Evolutionary conservation across 2,113 vertebrate genomes (phyloP).

Genomic region (Pyxicephalus adspersus): DNA sequence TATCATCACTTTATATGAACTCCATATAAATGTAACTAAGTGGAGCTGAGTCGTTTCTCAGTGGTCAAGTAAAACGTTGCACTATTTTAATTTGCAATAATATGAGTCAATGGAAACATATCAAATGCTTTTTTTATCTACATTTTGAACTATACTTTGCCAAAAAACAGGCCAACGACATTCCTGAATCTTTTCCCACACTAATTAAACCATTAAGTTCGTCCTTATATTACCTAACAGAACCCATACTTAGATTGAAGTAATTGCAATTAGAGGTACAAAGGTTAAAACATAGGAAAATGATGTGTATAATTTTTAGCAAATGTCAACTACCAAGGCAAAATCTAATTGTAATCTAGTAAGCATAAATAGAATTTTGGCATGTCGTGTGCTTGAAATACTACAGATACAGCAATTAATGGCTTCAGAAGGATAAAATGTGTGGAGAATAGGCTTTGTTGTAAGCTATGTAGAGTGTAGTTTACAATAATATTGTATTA

Average conservation of each 20-base stretch:
- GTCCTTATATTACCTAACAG: constrained; percentile 45
- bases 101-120: constrained; percentile 9
- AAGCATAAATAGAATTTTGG: constrained; percentile 46
- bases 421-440: constrained; percentile 9
- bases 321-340: constrained; percentile 35
- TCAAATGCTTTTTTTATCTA: background rate
- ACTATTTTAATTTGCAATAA: background rate
- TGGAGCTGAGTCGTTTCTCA: background rate
- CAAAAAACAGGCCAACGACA: constrained; percentile 18
- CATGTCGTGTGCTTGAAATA: constrained; percentile 36
- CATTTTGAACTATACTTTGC: constrained; percentile 14
- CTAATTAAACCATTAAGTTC: constrained; percentile 41
- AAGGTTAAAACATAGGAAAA: constrained; percentile 40
- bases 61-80: background rate
- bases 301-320: constrained; percentile 44
- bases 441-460: constrained; percentile 2
- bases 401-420: constrained; percentile 42
- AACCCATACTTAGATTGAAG: constrained; percentile 32
- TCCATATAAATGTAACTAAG: too few species aligned
- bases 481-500: constrained; percentile 7
- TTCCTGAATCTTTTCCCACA: constrained; percentile 41
- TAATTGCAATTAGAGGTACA: constrained; percentile 39
- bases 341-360: constrained; percentile 45
- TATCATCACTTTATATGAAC: too few species aligned
- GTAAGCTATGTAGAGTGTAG: background rate